Evolutionary conservation across 2,113 vertebrate genomes (phyloP).

Genomic region (Balaenoptera acutorostrata): DNA sequence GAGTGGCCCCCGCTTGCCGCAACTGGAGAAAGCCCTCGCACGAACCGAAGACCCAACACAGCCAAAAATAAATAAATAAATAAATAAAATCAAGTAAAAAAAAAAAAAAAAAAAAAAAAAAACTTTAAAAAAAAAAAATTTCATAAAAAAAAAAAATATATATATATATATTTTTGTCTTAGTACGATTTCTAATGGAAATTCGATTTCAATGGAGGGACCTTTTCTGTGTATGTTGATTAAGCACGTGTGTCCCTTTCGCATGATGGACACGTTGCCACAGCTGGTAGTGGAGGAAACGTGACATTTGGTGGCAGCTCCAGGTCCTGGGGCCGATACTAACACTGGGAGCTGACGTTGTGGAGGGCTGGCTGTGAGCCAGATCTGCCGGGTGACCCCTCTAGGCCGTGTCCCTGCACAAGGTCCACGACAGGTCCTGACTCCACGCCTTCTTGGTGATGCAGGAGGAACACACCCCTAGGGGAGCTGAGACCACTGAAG

Average conservation of each 20-base stretch:
- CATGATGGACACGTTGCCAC: not conserved
- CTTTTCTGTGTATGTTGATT: not conserved
- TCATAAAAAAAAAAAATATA: no score
- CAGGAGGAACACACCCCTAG: accelerated
- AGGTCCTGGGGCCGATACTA: not conserved
- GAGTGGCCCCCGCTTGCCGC: no score
- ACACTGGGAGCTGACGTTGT: accelerated
- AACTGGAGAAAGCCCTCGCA: no score
- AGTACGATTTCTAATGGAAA: not conserved
- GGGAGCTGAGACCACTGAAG: not conserved
- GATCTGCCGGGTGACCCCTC: not conserved
- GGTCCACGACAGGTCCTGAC: not conserved
- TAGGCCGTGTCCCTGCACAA: accelerated
- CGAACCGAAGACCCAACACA: no score
- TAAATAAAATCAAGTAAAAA: no score
- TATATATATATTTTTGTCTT: not conserved
- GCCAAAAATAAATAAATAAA: no score
- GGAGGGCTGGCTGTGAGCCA: not conserved
- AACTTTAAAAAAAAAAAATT: no score
- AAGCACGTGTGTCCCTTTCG: not conserved
- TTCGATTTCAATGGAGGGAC: no score
- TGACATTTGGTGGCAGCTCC: accelerated
- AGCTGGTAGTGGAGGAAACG: not conserved
- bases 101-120: no score
- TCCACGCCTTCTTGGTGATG: not conserved